phyloP scores from a whole-genome alignment of 2,888 invertebrate species.

The Halocaridina rubra region DNA sequence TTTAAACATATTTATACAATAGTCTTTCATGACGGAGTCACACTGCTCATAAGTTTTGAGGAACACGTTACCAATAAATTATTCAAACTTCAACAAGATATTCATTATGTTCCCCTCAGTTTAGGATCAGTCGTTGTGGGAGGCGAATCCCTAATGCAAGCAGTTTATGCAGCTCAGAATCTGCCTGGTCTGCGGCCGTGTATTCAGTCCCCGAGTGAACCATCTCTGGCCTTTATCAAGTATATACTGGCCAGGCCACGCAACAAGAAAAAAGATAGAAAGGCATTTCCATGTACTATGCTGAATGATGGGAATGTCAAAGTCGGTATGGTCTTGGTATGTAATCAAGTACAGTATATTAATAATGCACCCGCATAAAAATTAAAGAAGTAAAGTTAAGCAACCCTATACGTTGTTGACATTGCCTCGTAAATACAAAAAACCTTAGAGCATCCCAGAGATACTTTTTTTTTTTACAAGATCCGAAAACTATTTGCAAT shows the following conservation, averaged over 20 bases:
- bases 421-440: too few species aligned
- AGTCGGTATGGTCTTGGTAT: constrained; percentile 46
- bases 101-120: neutral
- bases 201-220: constrained; percentile 41
- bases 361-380: too few species aligned
- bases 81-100: neutral
- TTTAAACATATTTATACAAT: too few species aligned
- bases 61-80: neutral
- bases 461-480: too few species aligned
- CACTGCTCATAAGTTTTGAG: too few species aligned
- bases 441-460: too few species aligned
- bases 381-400: too few species aligned
- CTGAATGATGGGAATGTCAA: constrained; percentile 35
- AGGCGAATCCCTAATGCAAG: constrained; percentile 36
- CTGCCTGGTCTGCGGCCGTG: constrained; percentile 34
- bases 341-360: too few species aligned
- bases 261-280: constrained; percentile 10
- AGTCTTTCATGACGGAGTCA: too few species aligned
- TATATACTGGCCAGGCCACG: constrained; percentile 3
- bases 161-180: constrained; percentile 31
- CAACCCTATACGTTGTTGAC: too few species aligned
- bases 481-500: too few species aligned
- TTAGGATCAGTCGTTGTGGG: constrained; percentile 45
- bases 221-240: constrained; percentile 40
- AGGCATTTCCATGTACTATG: neutral